Percentiles rank a stretch among this genome's conserved stretches.
Conservation (phyloP, 1,140 invertebrate species). For the Drosophila sturtevanti region DNA sequence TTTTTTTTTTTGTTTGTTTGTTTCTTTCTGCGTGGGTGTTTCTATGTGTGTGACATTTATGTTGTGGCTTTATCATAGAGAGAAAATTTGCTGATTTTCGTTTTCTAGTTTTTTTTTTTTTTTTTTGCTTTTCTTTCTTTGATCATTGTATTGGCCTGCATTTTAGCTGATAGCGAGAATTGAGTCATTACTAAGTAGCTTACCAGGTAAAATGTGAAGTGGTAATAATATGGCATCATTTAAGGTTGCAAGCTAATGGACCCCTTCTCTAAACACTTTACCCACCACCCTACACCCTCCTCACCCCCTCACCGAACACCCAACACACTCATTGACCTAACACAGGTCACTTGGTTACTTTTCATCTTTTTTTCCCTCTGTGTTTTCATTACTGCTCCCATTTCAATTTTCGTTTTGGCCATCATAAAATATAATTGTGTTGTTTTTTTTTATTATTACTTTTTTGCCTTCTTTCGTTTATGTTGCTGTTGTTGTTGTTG, state of each 20-base stretch:
- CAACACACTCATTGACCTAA: background rate
- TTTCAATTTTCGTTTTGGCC: slow-evolving; percentile 61
- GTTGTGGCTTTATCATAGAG: background rate
- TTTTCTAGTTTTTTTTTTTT: background rate
- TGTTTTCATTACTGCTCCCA: slow-evolving; percentile 30
- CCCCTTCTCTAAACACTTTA: no score
- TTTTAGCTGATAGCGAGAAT: slow-evolving; percentile 38
- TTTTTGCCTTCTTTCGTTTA: no score
- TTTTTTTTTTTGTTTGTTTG: no score
- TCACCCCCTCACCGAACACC: no score
- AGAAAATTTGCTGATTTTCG: slow-evolving; percentile 9
- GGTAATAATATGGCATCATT: slow-evolving; percentile 42
- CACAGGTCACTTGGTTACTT: slow-evolving; percentile 15
- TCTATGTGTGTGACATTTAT: slow-evolving; percentile 5
- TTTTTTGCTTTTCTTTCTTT: background rate
- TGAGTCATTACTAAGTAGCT: slow-evolving; percentile 36
- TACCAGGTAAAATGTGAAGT: slow-evolving; percentile 27
- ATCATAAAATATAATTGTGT: slow-evolving; percentile 78
- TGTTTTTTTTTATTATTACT: slow-evolving; percentile 17
- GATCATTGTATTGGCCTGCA: slow-evolving; percentile 28
- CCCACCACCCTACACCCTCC: no score
- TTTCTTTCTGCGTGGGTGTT: background rate
- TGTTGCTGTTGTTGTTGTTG: background rate
- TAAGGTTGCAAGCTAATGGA: background rate
- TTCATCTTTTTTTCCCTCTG: background rate